Base-by-base conservation (phyloP, 2,888 invertebrate species). In the Metacarcinus magister region DNA sequence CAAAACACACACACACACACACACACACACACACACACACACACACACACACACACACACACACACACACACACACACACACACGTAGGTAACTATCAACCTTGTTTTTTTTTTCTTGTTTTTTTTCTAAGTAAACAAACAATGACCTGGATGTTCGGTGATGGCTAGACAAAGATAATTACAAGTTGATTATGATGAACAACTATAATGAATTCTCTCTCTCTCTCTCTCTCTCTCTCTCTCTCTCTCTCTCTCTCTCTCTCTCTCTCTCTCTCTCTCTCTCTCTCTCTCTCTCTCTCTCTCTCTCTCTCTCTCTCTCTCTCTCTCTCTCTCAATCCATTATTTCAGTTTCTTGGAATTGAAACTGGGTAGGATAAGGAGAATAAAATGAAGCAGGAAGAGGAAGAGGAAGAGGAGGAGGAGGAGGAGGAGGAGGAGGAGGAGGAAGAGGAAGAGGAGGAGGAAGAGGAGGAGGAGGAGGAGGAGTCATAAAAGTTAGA, bases 161-260 rank as follows among this genome's bases (percentile, higher is more conserved):
- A 67, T n/a, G 67, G 54, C 13, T 16, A 67, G n/a, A 67, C 5
- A 67, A 67, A 67, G 23, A n/a, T n/a, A 67, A 67, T 23, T 67
- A n/a, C n/a, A n/a, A 67, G 67, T n/a, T n/a, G 23, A 67, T 67
- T 16, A 67, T 54, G 54, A 54, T 54, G 54, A 54, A 54, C 54
- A 7, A 10, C 13, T 54, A 16, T 54, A 16, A 54, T 54, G 54
- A 54, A 16, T 54, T 54, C 16, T 10, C 54, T 10, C 54, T 3
- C 67, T 3, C 67, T n/a, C 67, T 67, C 67, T 67, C 67, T 67
- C 67, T 67, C 67, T 67, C 67, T 67, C 67, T 67, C 67, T 67
- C 67, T 67, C 67, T 67, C 67, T 67, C 67, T 67, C 67, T 67
- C 67, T 67, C 67, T 67, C 67, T 67, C 67, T 67, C 67, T 67